Conservation (phyloP, 1,140 invertebrate species). For the Reticulitermes speratus region DNA sequence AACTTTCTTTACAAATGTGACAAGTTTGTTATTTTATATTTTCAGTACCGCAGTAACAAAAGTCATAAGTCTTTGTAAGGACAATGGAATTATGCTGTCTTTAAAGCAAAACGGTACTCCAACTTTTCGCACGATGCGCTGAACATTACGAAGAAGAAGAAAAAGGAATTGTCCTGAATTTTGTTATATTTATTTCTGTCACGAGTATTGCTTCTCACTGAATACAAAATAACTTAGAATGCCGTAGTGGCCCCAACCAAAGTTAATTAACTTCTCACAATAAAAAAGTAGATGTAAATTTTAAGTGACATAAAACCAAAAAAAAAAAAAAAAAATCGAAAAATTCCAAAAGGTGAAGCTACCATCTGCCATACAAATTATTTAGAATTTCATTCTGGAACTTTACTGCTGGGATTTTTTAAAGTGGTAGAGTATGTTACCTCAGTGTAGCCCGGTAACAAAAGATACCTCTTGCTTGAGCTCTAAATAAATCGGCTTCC, state of each 20-base stretch:
- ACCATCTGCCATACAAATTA: no score
- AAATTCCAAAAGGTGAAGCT: no score
- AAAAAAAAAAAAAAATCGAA: neutral
- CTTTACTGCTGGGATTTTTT: no score
- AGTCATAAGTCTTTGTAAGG: neutral
- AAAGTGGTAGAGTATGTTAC: no score
- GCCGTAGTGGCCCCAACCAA: neutral
- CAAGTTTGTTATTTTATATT: conserved; percentile 17
- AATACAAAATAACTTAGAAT: neutral
- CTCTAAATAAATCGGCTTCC: no score
- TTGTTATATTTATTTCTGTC: neutral
- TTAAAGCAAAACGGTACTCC: neutral
- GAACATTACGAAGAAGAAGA: neutral
- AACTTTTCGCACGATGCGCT: neutral
- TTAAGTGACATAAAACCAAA: neutral
- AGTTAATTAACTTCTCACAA: neutral
- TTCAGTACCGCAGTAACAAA: neutral
- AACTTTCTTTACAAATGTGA: conserved; percentile 14
- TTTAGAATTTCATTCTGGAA: no score
- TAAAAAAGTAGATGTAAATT: neutral
- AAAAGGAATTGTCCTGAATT: neutral
- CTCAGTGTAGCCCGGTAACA: no score
- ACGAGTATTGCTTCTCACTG: neutral
- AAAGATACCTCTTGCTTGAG: no score
- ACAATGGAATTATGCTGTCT: neutral